Evolutionary conservation across 2,888 invertebrate species (phyloP).

Genomic region (Endotricha flammealis): DNA sequence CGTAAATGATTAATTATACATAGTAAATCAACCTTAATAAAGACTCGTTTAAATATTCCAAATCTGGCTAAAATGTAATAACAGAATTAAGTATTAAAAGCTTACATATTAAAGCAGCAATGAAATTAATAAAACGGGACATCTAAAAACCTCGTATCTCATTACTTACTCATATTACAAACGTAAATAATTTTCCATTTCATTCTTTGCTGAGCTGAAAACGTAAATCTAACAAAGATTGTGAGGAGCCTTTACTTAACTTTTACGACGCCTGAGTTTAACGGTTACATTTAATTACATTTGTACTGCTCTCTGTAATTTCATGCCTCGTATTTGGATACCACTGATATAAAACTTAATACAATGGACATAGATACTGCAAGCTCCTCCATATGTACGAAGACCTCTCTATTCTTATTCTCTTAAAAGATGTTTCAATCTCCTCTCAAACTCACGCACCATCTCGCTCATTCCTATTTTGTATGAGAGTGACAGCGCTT

Average conservation of each 20-base stretch:
- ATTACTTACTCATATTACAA: constrained; percentile 34
- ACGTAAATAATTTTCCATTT: constrained; percentile 33
- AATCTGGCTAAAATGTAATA: neutral
- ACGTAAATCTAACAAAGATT: constrained; percentile 58
- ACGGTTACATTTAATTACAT: constrained; percentile 58
- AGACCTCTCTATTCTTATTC: too few species aligned
- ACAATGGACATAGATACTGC: too few species aligned
- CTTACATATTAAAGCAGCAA: constrained; percentile 7
- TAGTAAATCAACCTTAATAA: too few species aligned
- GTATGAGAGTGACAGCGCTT: too few species aligned
- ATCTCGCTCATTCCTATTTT: too few species aligned
- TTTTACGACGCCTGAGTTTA: constrained; percentile 60
- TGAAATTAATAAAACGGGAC: constrained; percentile 4
- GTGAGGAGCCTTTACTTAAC: constrained; percentile 49
- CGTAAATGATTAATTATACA: too few species aligned
- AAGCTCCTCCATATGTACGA: too few species aligned
- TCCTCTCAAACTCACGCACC: too few species aligned
- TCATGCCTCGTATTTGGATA: constrained; percentile 48
- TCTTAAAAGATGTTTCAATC: too few species aligned
- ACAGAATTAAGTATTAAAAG: neutral
- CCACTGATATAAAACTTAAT: too few species aligned
- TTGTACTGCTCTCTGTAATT: constrained; percentile 56
- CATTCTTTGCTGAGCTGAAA: constrained; percentile 40
- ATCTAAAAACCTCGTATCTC: constrained; percentile 28
- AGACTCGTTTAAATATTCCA: neutral